These are phyloP conservation scores for Adelosebastes latens DNA, from an alignment of 2,797 vertebrate genomes.

Conservation along the genomic window DNA sequence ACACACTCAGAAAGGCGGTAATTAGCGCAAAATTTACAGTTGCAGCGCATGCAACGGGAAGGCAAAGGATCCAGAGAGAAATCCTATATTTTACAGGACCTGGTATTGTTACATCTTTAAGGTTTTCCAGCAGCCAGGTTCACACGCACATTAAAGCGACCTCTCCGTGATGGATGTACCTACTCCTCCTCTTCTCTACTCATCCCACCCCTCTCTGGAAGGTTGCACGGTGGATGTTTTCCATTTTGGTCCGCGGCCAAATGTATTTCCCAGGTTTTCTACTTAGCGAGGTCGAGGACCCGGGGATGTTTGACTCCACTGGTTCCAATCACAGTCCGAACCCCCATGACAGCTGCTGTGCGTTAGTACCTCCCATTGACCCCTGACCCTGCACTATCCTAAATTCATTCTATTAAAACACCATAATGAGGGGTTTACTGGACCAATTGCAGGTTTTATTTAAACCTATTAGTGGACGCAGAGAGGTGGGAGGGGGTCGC, in stretches of 20 bases:
- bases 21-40: slow-evolving; percentile 61
- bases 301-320: slow-evolving; percentile 75
- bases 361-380: slow-evolving; percentile 87
- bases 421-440: slow-evolving; percentile 93
- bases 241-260: slow-evolving; percentile 75
- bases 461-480: slow-evolving; percentile 86
- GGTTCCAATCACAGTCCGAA: slow-evolving; percentile 83
- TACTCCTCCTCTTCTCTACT: slow-evolving; percentile 28
- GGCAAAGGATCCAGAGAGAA: neutral
- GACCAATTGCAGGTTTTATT: slow-evolving; percentile 91
- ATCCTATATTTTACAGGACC: neutral
- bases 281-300: slow-evolving; percentile 77
- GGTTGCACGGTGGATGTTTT: slow-evolving; percentile 63
- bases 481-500: slow-evolving; percentile 44
- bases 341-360: slow-evolving; percentile 83
- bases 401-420: slow-evolving; percentile 92
- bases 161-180: slow-evolving; percentile 33
- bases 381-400: slow-evolving; percentile 84
- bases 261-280: slow-evolving; percentile 86
- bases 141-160: slow-evolving; percentile 22
- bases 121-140: slow-evolving; percentile 30
- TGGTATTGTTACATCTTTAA: slow-evolving; percentile 7
- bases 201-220: slow-evolving; percentile 41
- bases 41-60: slow-evolving; percentile 23
- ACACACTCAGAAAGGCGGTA: slow-evolving; percentile 56